Conservation (phyloP, 2,113 vertebrate genomes). For the Pterophyllum scalare region DNA sequence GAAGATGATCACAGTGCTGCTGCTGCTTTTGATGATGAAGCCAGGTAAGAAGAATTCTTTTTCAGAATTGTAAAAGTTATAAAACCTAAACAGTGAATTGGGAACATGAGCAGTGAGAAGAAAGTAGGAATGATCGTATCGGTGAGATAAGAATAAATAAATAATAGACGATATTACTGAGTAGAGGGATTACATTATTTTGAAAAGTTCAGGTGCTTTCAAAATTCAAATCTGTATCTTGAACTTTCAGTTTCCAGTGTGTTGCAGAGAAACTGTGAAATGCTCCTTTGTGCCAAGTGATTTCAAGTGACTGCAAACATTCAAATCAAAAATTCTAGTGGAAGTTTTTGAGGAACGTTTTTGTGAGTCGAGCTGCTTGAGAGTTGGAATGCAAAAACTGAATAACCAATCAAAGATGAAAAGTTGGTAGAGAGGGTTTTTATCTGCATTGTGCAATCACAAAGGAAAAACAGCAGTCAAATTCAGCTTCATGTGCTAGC, state of each 20-base stretch:
- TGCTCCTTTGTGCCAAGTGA: background rate
- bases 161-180: background rate
- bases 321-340: background rate
- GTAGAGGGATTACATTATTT: background rate
- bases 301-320: background rate
- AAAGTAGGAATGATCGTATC: background rate
- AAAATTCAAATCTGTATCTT: background rate
- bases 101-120: background rate
- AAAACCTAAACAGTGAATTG: background rate
- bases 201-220: background rate
- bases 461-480: background rate
- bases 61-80: background rate
- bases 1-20: conserved; percentile 22
- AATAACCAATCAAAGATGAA: background rate
- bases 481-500: background rate
- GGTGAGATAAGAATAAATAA: background rate
- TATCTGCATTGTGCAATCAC: background rate
- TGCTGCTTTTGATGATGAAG: conserved; percentile 26
- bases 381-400: background rate
- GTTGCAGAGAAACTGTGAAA: background rate
- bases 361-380: background rate
- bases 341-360: background rate
- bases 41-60: conserved; percentile 29
- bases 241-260: background rate
- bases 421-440: background rate